Conservation (phyloP, 2,888 invertebrate species). For the Nemotelus nigrinus region DNA sequence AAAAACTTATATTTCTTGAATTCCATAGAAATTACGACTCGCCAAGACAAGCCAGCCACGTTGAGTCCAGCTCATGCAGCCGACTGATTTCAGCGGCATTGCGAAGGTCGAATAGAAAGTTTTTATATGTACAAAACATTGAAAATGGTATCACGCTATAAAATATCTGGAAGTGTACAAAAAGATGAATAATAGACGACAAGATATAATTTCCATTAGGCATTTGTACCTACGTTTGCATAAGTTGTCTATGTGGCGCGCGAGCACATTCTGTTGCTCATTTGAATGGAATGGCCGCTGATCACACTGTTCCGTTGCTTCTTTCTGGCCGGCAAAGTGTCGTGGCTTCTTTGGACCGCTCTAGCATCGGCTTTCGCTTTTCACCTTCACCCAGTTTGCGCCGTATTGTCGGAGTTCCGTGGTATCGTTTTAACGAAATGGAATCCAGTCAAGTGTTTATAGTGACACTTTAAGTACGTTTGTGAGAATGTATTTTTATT, state of each 20-base stretch:
- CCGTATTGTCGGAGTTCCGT: constrained; percentile 2
- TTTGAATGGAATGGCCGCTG: constrained; percentile 19
- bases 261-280: neutral
- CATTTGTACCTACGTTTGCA: constrained; percentile 17
- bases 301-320: neutral
- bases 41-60: neutral
- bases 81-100: constrained; percentile 17
- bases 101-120: constrained; percentile 37
- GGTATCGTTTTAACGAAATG: neutral
- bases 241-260: neutral
- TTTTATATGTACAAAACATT: constrained; percentile 12
- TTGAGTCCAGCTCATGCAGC: too few relatives aligned
- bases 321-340: neutral
- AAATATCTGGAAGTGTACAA: neutral
- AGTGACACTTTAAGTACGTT: neutral
- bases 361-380: constrained; percentile 36
- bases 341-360: constrained; percentile 8
- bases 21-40: constrained; percentile 20
- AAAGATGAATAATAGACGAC: constrained; percentile 21
- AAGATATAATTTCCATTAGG: constrained; percentile 23
- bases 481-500: neutral
- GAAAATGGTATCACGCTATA: constrained; percentile 18
- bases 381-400: constrained; percentile 38
- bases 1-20: neutral
- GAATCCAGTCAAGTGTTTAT: constrained; percentile 11